Conservation (phyloP, 2,888 invertebrate genomes). For the Scrobipalpa costella region DNA sequence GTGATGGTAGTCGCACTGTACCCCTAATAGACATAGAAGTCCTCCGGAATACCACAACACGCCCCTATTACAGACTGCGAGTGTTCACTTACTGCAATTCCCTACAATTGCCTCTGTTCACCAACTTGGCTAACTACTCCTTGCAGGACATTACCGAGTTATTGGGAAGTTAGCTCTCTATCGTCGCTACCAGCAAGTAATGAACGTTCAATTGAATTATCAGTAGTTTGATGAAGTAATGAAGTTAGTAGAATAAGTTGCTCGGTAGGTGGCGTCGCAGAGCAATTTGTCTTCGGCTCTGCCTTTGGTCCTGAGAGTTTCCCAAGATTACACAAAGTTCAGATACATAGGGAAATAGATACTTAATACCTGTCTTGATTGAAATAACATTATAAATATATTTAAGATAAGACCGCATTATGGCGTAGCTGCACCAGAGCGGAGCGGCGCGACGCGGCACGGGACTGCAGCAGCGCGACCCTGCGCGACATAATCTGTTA, state of each 20-base stretch:
- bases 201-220: conserved; percentile 10
- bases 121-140: conserved; percentile 8
- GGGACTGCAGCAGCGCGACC: too few species aligned
- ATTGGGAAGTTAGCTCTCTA: conserved; percentile 8
- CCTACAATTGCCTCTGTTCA: conserved; percentile 1
- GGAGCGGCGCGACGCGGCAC: too few species aligned
- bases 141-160: conserved; percentile 17
- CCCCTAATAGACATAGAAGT: not conserved
- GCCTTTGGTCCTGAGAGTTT: not conserved
- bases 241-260: not conserved
- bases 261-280: not conserved
- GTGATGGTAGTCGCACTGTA: too few species aligned
- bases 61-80: not conserved
- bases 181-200: conserved; percentile 3
- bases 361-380: too few species aligned
- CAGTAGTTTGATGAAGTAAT: not conserved
- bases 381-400: too few species aligned
- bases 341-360: too few species aligned
- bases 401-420: too few species aligned
- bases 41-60: not conserved
- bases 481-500: too few species aligned
- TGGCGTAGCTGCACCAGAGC: too few species aligned
- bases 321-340: too few species aligned
- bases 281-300: not conserved
- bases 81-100: not conserved